A percentile compares a stretch with the other conserved stretches of the same genome.
Conservation (phyloP, 2,888 invertebrate species). For the Dryomyza anilis region DNA sequence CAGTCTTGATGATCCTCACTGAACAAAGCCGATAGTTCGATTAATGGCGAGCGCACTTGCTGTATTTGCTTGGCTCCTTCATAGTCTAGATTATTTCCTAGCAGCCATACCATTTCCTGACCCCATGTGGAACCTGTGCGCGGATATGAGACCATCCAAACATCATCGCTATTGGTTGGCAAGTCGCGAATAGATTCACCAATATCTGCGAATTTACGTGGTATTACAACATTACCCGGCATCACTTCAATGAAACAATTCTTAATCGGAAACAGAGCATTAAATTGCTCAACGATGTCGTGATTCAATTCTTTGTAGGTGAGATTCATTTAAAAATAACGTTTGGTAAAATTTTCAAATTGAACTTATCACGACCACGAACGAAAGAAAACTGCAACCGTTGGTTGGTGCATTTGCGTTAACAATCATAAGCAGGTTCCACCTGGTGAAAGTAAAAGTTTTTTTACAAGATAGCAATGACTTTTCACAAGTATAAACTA, state of each 20-base stretch:
- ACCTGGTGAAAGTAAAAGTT: constrained; percentile 47
- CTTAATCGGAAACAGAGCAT: constrained; percentile 71
- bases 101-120: constrained; percentile 92
- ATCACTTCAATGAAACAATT: constrained; percentile 75
- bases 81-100: constrained; percentile 79
- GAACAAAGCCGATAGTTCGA: constrained; percentile 73
- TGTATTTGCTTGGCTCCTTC: constrained; percentile 70
- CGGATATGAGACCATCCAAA: constrained; percentile 88
- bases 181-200: constrained; percentile 74
- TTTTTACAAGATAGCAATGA: constrained; percentile 12
- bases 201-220: constrained; percentile 71
- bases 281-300: constrained; percentile 67
- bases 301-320: constrained; percentile 67
- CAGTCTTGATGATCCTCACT: constrained; percentile 67
- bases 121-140: constrained; percentile 93
- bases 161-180: constrained; percentile 75
- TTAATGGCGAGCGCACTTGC: constrained; percentile 70
- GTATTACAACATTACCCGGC: constrained; percentile 74
- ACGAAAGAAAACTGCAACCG: constrained; percentile 22
- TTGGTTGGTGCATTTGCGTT: background rate
- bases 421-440: background rate
- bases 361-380: constrained; percentile 1
- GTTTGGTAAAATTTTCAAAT: no score
- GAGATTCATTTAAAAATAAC: background rate
- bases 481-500: no score